Conservation (phyloP, 1,140 invertebrate genomes). For the Caenorhabditis tropicalis region DNA sequence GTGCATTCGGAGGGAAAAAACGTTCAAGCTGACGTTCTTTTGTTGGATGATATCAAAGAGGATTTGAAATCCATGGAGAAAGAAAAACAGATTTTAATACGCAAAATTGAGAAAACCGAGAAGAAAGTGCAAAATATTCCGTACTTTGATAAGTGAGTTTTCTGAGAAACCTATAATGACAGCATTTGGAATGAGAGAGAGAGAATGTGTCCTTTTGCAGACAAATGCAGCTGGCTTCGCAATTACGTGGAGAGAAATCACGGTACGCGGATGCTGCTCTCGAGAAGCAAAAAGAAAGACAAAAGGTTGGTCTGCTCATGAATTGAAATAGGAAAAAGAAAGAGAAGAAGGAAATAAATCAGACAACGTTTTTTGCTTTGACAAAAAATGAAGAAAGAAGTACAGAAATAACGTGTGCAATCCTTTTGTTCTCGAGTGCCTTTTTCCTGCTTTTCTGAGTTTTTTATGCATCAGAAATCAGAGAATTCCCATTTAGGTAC, state of each 20-base stretch:
- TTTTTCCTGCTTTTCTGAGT: not conserved
- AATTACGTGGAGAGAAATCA: conserved; percentile 4
- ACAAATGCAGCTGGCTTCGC: conserved; percentile 6
- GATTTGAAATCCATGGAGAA: conserved; percentile 52
- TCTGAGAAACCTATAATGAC: not conserved
- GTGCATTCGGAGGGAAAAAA: conserved; percentile 14
- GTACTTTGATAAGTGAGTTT: conserved; percentile 32
- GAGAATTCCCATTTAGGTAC: not conserved
- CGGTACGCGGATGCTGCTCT: not conserved
- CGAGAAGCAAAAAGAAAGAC: not conserved
- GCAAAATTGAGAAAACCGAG: conserved; percentile 44
- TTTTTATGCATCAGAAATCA: not conserved
- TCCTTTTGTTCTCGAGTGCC: conserved; percentile 33
- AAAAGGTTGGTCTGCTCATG: conserved; percentile 1
- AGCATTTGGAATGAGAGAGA: not conserved
- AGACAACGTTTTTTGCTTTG: not conserved
- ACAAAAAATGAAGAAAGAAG: not conserved
- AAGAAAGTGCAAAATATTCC: conserved; percentile 46
- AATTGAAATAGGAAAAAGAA: not conserved
- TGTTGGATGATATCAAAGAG: conserved; percentile 46
- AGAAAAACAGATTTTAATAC: conserved; percentile 45
- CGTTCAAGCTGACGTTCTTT: conserved; percentile 13
- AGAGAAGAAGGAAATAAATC: conserved; percentile 8
- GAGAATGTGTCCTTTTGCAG: not conserved
- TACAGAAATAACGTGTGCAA: conserved; percentile 5